phyloP scores from a whole-genome alignment of 2,888 invertebrate species.

The Steromphala cineraria region DNA sequence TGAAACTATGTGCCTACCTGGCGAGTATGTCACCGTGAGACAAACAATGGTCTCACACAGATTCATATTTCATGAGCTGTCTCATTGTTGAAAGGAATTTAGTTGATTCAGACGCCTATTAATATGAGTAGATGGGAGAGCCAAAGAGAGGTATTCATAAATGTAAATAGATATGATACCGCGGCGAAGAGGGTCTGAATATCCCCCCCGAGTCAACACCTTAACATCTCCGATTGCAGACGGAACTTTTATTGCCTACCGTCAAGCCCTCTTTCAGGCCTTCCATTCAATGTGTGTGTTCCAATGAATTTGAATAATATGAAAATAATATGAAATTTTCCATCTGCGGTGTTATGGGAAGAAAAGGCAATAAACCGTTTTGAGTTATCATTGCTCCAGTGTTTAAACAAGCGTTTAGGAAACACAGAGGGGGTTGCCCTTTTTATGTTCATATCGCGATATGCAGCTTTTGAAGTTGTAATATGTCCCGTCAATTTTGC shows the following conservation, averaged over 20 bases:
- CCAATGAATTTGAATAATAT: slow-evolving; percentile 26
- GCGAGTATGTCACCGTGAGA: background rate
- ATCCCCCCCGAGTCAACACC: background rate
- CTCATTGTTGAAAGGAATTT: slow-evolving; percentile 1
- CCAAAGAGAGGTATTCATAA: slow-evolving; percentile 5
- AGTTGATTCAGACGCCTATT: background rate
- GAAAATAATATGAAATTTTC: slow-evolving; percentile 33
- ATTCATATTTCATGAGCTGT: slow-evolving; percentile 10
- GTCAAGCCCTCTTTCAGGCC: background rate
- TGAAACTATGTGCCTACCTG: background rate
- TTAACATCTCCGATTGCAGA: background rate
- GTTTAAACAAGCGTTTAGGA: no score
- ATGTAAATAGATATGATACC: slow-evolving; percentile 11
- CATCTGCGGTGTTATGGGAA: background rate
- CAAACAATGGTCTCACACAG: background rate
- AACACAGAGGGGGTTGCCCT: no score
- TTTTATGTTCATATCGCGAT: no score
- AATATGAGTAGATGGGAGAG: slow-evolving; percentile 1
- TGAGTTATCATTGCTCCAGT: no score
- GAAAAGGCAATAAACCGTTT: background rate
- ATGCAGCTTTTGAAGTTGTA: no score
- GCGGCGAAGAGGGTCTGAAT: background rate
- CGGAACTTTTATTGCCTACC: background rate
- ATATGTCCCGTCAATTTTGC: no score
- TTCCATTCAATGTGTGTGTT: background rate